A percentile compares a stretch with the other conserved stretches of the same genome.
phyloP scores from a whole-genome alignment of 2,888 invertebrate species.

The Deilephila elpenor region DNA sequence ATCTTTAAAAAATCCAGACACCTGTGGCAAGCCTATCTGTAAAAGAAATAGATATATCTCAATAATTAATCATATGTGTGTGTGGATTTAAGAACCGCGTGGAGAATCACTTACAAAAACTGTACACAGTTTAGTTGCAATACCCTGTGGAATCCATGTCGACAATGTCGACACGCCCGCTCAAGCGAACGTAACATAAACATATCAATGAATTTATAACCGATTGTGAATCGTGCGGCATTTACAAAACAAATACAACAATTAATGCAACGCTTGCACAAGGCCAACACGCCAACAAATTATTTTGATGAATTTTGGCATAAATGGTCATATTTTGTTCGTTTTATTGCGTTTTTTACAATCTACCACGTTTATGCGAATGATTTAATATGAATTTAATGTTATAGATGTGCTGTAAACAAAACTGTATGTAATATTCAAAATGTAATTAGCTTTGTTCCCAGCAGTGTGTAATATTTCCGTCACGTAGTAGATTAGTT shows the following conservation, averaged over 20 bases:
- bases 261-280: conserved; percentile 10
- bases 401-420: background rate
- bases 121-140: conserved; percentile 27
- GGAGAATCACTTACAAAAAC: background rate
- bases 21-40: too few species aligned
- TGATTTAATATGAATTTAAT: background rate
- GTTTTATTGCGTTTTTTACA: conserved; percentile 4
- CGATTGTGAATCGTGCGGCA: conserved; percentile 28
- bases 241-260: conserved; percentile 28
- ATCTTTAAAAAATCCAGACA: too few species aligned
- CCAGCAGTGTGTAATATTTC: background rate
- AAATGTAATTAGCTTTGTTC: background rate
- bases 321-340: background rate
- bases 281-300: conserved; percentile 15
- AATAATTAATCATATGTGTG: background rate
- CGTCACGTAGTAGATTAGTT: background rate
- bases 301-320: conserved; percentile 6
- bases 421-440: background rate
- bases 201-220: conserved; percentile 29
- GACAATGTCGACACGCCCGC: conserved; percentile 24
- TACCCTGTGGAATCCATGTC: conserved; percentile 28
- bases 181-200: conserved; percentile 17
- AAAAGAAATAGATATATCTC: too few species aligned
- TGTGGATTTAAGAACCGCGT: background rate
- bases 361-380: conserved; percentile 7